Percentiles rank a stretch among this genome's conserved stretches.
These are phyloP conservation scores for Agriotes lineatus DNA, from an alignment of 2,888 invertebrate species.

Conservation along the genomic window DNA sequence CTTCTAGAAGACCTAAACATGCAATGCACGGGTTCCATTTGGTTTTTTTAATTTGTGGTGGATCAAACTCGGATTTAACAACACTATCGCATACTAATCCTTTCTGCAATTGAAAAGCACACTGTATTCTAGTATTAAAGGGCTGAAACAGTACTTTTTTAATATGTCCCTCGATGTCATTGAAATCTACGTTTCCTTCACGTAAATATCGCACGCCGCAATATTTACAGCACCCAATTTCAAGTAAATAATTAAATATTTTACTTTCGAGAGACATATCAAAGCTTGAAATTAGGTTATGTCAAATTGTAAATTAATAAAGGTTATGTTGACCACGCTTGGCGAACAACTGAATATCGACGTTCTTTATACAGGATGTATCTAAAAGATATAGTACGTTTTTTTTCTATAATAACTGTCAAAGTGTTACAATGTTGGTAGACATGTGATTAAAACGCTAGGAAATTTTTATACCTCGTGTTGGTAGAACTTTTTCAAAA, in stretches of 20 bases:
- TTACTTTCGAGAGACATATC: slow-evolving; percentile 21
- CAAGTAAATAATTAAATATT: slow-evolving; percentile 66
- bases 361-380: too few species aligned
- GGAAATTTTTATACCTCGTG: too few species aligned
- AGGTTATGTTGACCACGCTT: background rate
- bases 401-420: too few species aligned
- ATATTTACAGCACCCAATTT: slow-evolving; percentile 74
- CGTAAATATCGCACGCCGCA: slow-evolving; percentile 80
- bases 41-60: slow-evolving; percentile 62
- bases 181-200: slow-evolving; percentile 70
- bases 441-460: too few species aligned
- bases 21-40: slow-evolving; percentile 73
- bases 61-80: background rate
- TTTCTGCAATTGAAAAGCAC: too few species aligned
- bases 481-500: too few species aligned
- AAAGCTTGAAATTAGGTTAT: background rate
- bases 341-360: too few species aligned
- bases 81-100: too few species aligned
- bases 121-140: too few species aligned
- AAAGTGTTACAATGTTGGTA: too few species aligned
- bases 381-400: too few species aligned
- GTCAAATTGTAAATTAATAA: too few species aligned
- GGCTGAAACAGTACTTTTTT: slow-evolving; percentile 67
- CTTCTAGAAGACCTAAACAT: slow-evolving; percentile 81
- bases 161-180: slow-evolving; percentile 67